Evolutionary conservation across 1,140 invertebrate genomes (phyloP), one percentile per base, ranked within the genome.

Genomic region (Drosophila subpulchrella): DNA sequence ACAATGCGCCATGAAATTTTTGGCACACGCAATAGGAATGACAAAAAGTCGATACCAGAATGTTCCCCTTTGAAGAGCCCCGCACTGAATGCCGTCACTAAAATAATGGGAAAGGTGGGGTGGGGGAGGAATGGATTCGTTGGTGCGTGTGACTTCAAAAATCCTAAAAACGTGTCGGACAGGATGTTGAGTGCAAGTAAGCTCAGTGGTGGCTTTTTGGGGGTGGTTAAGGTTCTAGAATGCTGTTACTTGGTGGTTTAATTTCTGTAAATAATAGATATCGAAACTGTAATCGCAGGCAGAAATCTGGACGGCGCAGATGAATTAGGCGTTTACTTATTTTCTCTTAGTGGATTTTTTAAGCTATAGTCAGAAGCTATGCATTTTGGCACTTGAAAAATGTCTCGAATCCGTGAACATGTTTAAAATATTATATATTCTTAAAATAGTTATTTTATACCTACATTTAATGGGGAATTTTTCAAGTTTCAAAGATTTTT

Each of bases 91-190:
- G 82, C 65, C 60, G 48, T 38, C 53, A 48, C 71, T 56, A 57
- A 54, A 56, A 56, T 53, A 72, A 30, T 50, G 55, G 54, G 15
- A 48, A 42, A 44, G 17, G 15, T 48, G 50, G 38, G 72, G 41
- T 66, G 71, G 34, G 41, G 38, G 17, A 30, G 60, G 59, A 51
- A 42, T 44, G 47, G 57, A 59, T 53, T 70, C 65, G 59, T 78
- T 89, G 84, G 63, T 81, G 84, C 85, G 81, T 89, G 77, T 90
- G 85, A 83, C 86, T 90, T 86, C 78, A 90, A 88, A 90, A 90
- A 90, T 90, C 86, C 88, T 63, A 83, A 88, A 90, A 90, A 90
- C 86, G 86, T 90, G 86, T 81, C 86, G 65, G 77, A 65, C 86
- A 67, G 79, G 73, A 90, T 90, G 86, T 78, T 90, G 77, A 90